These are phyloP conservation scores for Xiphorhynchus elegans DNA, from an alignment of 2,113 vertebrate species.

Conservation along the genomic window DNA sequence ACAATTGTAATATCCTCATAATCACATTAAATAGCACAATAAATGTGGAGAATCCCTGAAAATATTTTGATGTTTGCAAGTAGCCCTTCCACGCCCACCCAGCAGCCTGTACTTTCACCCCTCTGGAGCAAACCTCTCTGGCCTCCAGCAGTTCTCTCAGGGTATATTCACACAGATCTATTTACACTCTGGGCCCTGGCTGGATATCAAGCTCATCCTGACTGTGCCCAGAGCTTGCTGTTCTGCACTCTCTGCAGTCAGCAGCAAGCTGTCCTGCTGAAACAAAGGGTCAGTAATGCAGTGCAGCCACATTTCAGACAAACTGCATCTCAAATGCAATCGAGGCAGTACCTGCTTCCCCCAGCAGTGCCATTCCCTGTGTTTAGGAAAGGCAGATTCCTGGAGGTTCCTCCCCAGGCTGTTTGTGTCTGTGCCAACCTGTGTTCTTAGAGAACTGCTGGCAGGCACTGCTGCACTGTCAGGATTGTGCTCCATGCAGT, in stretches of 20 bases:
- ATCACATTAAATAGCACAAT: neutral
- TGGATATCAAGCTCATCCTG: neutral
- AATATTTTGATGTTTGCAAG: neutral
- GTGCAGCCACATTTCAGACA: neutral
- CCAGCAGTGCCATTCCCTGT: neutral
- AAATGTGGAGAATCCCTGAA: neutral
- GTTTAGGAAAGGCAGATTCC: neutral
- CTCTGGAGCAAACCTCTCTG: neutral
- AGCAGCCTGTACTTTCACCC: neutral
- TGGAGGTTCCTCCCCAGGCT: neutral
- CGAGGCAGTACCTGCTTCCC: neutral
- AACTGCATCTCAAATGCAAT: neutral
- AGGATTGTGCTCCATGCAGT: accelerated
- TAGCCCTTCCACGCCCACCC: neutral
- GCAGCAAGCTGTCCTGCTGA: neutral
- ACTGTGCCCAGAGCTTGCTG: neutral
- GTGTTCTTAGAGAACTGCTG: neutral
- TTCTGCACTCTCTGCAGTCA: neutral
- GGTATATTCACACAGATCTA: neutral
- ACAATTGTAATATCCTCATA: neutral
- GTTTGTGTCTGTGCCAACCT: neutral
- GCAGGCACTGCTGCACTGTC: neutral
- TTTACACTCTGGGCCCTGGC: neutral
- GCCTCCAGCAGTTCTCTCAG: neutral
- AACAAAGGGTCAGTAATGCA: neutral